Conservation (phyloP, 2,113 vertebrate species). For the Rhinoderma darwinii region DNA sequence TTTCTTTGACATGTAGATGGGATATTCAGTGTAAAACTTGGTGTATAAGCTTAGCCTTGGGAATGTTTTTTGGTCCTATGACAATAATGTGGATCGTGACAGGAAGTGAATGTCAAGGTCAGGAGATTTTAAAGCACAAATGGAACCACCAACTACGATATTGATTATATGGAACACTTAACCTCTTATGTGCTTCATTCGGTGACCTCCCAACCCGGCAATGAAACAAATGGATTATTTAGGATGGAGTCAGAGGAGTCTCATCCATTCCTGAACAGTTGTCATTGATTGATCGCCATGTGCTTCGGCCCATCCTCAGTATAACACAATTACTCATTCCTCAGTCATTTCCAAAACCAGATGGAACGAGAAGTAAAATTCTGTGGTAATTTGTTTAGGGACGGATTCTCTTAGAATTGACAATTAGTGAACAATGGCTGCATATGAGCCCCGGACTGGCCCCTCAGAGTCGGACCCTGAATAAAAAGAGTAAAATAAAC, state of each 20-base stretch:
- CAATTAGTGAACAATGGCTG: slow-evolving; percentile 9
- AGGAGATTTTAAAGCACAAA: too few species aligned
- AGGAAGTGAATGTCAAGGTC: neutral
- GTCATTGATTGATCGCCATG: neutral
- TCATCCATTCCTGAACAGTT: neutral
- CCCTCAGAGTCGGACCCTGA: neutral
- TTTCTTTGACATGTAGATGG: too few species aligned
- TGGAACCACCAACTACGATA: neutral
- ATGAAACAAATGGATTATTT: neutral
- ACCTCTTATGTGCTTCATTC: neutral
- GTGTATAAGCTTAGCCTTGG: too few species aligned
- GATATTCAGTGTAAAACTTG: too few species aligned
- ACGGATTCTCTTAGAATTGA: neutral
- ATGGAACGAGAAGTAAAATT: neutral
- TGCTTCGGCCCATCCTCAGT: neutral
- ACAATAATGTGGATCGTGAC: too few species aligned
- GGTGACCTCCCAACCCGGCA: neutral
- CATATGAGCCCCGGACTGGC: neutral
- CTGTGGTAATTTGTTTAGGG: slow-evolving; percentile 35
- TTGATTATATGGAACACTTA: neutral
- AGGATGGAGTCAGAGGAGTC: neutral
- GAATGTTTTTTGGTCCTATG: too few species aligned
- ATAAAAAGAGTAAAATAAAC: neutral
- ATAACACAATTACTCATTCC: slow-evolving; percentile 1
- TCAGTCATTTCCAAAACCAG: neutral